A percentile compares a stretch with the other conserved stretches of the same genome.
Conservation (phyloP, 2,113 vertebrate genomes). For the Coregonus clupeaformis region DNA sequence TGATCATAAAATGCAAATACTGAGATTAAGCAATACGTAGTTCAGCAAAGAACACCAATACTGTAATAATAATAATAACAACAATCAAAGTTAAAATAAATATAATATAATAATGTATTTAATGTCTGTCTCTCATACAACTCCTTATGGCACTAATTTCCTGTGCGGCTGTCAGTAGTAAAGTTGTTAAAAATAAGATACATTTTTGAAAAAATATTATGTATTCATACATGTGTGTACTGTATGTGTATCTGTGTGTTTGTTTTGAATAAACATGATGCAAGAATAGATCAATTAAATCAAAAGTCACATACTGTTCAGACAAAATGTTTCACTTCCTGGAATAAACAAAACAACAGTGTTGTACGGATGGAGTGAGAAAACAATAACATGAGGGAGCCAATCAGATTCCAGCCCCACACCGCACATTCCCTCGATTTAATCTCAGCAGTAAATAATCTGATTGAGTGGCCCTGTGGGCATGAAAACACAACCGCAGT, state of each 20-base stretch:
- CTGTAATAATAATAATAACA: background rate
- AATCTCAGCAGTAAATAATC: conserved; percentile 44
- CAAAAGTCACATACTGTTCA: conserved; percentile 13
- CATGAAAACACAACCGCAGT: conserved; percentile 31
- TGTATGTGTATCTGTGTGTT: conserved; percentile 12
- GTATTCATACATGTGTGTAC: conserved; percentile 30
- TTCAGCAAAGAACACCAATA: conserved; percentile 60
- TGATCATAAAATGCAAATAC: conserved; percentile 64
- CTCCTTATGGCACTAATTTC: conserved; percentile 66
- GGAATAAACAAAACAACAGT: conserved; percentile 41
- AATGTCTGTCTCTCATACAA: conserved; percentile 50
- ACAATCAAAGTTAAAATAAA: conserved; percentile 39
- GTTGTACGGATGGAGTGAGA: background rate
- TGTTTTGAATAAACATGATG: background rate
- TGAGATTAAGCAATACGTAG: conserved; percentile 66
- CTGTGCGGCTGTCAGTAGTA: conserved; percentile 53
- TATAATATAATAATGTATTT: conserved; percentile 38
- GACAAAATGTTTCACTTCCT: conserved; percentile 42
- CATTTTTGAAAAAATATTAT: conserved; percentile 35
- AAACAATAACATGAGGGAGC: too few relatives aligned
- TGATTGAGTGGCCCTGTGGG: conserved; percentile 44
- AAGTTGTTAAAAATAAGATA: conserved; percentile 40
- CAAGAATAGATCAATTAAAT: conserved; percentile 26
- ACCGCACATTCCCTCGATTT: conserved; percentile 29
- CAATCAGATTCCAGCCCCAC: conserved; percentile 35